Evolutionary conservation across 2,888 invertebrate species (phyloP), one percentile per base, ranked within the genome.

Genomic region (Nemurella pictetii): DNA sequence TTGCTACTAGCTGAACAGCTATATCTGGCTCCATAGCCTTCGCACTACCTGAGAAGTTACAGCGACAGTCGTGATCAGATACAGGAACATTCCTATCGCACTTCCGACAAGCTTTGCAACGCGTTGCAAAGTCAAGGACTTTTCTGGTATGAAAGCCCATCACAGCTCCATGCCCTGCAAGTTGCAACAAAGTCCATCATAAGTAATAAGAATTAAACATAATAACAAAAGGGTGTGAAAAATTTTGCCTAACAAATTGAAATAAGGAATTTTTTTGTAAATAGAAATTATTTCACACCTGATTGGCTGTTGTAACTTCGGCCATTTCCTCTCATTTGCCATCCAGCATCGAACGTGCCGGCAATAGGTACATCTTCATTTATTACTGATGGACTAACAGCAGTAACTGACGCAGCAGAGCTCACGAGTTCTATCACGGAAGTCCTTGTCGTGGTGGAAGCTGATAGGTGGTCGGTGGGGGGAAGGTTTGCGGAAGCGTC

Each of bases 11-110:
- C 74, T 86, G 32, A 15, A 86, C 87, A 4, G 87, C 88, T 7
- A 87, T 87, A 32, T 32, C 32, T 5, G 32, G 32, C 9, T 32
- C 32, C 32, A n/a, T n/a, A n/a, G n/a, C n/a, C n/a, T n/a, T n/a
- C n/a, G n/a, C n/a, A n/a, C 88, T 89, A 5, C 88, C 88, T 7
- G 72, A 9, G 78, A 88, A 88, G 82, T 88, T 88, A 80, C 85
- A 29, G 7, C 88, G 85, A 77, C 88, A 88, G 80, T 88, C 88
- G 83, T 88, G 88, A 72, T 87, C 86, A 0, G 55, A 30, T 87
- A 86, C 86, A 0, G 73, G 7, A 75, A 86, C 85, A 7, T 87
- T 87, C 0, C 73, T 12, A 83, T 87, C 87, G 84, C 88, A 88
- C 72, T 78, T 74, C 32, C 73, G 77, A 84, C 88, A 88, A 86